Evolutionary conservation across 2,113 vertebrate genomes (phyloP).

Genomic region (Lathamus discolor): DNA sequence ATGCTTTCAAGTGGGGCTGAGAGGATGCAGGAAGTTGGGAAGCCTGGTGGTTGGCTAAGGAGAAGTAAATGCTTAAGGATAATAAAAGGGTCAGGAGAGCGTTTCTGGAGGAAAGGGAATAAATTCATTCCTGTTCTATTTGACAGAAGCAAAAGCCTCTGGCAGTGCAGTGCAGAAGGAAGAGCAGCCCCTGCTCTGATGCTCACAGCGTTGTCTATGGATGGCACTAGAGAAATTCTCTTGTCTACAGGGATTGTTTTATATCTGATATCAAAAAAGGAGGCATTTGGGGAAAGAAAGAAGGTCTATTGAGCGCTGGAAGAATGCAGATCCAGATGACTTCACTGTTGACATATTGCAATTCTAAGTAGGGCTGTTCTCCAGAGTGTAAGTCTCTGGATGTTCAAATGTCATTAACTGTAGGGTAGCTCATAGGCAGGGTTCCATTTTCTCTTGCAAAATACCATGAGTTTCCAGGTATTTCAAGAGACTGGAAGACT

Average conservation of each 20-base stretch:
- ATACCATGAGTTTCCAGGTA: not conserved
- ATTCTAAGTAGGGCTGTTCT: not conserved
- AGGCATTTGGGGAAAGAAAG: not conserved
- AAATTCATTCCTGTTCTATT: not conserved
- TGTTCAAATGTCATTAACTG: not conserved
- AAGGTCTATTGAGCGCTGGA: not conserved
- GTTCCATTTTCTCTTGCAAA: not conserved
- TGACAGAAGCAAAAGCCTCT: not conserved
- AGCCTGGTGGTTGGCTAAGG: not conserved
- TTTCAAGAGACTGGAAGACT: not conserved
- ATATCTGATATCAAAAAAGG: not conserved
- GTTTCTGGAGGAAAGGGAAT: not conserved
- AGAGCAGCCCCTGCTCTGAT: not conserved
- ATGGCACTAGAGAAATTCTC: not conserved
- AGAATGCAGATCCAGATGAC: not conserved
- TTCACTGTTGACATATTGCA: not conserved
- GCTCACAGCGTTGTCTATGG: not conserved
- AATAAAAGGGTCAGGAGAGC: not conserved
- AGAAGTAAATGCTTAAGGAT: not conserved
- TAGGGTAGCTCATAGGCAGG: not conserved
- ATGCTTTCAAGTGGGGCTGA: not conserved
- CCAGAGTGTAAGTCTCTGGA: not conserved
- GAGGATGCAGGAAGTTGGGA: not conserved
- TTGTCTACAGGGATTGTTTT: not conserved
- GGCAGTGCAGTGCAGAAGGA: not conserved